Percentiles rank a stretch among this genome's conserved stretches.
Evolutionary conservation across 2,888 invertebrate genomes (phyloP).

Genomic region (Hypselothyrea guttata): DNA sequence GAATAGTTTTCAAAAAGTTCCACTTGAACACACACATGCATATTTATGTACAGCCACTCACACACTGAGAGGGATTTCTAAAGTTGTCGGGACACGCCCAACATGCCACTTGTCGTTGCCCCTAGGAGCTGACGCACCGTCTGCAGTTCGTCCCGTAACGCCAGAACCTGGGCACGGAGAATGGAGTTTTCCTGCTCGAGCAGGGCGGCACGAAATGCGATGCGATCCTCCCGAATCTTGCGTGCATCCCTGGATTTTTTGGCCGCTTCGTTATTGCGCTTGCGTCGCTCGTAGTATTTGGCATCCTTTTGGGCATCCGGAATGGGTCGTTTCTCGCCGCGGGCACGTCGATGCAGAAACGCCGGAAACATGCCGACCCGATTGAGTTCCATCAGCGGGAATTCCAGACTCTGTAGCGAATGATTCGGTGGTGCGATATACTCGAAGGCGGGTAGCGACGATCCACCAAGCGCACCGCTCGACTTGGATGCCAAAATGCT

Average conservation of each 20-base stretch:
- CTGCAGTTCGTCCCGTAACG: conserved; percentile 88
- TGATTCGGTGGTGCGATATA: conserved; percentile 73
- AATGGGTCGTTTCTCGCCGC: conserved; percentile 93
- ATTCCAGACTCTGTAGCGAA: conserved; percentile 58
- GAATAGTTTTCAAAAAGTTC: too few relatives aligned
- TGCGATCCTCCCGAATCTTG: conserved; percentile 93
- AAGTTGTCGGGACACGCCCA: conserved; percentile 54
- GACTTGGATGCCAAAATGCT: conserved; percentile 47
- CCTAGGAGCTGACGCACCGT: conserved; percentile 77
- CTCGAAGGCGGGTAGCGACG: conserved; percentile 74
- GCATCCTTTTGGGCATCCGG: conserved; percentile 94
- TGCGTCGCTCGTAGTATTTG: conserved; percentile 93
- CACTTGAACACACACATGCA: too few relatives aligned
- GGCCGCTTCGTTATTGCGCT: conserved; percentile 94
- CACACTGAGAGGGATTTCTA: conserved; percentile 39
- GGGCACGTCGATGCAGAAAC: conserved; percentile 83
- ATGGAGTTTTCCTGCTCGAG: conserved; percentile 95
- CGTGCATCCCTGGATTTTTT: conserved; percentile 95
- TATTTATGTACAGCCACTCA: conserved; percentile 33
- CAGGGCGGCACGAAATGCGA: conserved; percentile 91
- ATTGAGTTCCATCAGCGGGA: conserved; percentile 79
- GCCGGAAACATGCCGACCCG: conserved; percentile 76
- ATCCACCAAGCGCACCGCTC: conserved; percentile 24
- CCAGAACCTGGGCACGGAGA: conserved; percentile 90
- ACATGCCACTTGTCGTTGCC: conserved; percentile 55